Conservation (phyloP, 1,140 invertebrate species). For the Drosophila grimshawi region DNA sequence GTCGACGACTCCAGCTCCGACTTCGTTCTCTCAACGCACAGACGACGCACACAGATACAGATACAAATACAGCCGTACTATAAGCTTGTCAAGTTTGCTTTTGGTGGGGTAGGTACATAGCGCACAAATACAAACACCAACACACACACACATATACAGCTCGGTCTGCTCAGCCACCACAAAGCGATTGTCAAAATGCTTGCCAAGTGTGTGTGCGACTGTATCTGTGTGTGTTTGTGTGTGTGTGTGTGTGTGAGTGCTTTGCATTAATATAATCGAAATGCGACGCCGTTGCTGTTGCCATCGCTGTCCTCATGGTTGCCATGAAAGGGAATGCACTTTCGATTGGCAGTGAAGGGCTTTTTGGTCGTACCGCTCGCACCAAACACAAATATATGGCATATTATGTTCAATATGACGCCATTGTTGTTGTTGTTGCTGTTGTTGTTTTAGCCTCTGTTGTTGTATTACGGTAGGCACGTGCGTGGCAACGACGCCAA, state of each 20-base stretch:
- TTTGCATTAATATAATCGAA: slow-evolving; percentile 83
- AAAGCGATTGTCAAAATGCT: slow-evolving; percentile 38
- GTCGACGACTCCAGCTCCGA: slow-evolving; percentile 11
- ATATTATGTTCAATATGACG: slow-evolving; percentile 78
- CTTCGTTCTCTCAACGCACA: slow-evolving; percentile 31
- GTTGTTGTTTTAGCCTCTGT: slow-evolving; percentile 32
- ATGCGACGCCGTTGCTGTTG: slow-evolving; percentile 61
- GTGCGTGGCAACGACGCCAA: slow-evolving; percentile 63
- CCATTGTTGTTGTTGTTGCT: slow-evolving; percentile 67
- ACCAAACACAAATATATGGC: slow-evolving; percentile 70
- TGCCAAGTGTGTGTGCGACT: not conserved
- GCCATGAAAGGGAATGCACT: slow-evolving; percentile 82
- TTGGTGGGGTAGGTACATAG: slow-evolving; percentile 76
- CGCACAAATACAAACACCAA: slow-evolving; percentile 17
- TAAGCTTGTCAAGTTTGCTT: slow-evolving; percentile 80
- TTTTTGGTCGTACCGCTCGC: slow-evolving; percentile 51
- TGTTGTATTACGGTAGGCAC: slow-evolving; percentile 80
- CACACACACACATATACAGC: slow-evolving; percentile 36
- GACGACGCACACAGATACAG: slow-evolving; percentile 19
- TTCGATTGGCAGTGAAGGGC: slow-evolving; percentile 73
- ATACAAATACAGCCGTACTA: slow-evolving; percentile 11
- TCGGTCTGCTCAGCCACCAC: slow-evolving; percentile 67
- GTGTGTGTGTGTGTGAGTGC: slow-evolving; percentile 47
- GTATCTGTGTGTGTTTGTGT: not conserved
- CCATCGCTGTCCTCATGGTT: slow-evolving; percentile 50